Evolutionary conservation across 2,113 vertebrate genomes (phyloP).

Genomic region (Canis aureus): DNA sequence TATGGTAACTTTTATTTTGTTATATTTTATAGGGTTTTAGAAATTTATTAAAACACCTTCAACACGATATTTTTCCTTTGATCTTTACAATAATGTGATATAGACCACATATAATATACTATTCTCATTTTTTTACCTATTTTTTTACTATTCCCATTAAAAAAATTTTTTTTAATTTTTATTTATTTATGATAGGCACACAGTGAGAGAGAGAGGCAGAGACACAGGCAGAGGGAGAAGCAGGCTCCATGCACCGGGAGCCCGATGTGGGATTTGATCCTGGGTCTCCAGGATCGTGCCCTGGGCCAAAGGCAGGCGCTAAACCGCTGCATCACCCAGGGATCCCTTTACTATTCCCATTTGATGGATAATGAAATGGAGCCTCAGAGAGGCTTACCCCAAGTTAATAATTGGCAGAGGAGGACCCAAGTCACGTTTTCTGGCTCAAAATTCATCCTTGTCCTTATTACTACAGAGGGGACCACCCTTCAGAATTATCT

Average conservation of each 20-base stretch:
- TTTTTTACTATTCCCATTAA: background rate
- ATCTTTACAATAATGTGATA: background rate
- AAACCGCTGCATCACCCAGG: too few species aligned
- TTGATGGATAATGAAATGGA: background rate
- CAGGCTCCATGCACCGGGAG: too few species aligned
- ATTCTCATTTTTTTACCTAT: background rate
- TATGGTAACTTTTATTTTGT: constrained; percentile 29
- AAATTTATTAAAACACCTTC: background rate
- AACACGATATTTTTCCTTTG: constrained; percentile 6
- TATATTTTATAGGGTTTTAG: background rate
- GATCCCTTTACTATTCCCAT: background rate
- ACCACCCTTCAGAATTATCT: background rate
- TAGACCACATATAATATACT: background rate
- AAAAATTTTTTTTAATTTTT: background rate
- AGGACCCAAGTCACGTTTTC: background rate
- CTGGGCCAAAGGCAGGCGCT: too few species aligned
- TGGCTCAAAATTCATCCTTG: background rate
- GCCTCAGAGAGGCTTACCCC: background rate
- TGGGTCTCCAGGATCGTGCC: too few species aligned
- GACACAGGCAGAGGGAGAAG: too few species aligned
- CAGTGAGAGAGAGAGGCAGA: too few species aligned
- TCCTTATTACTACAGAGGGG: background rate
- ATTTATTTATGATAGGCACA: too few species aligned
- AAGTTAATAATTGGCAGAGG: background rate
- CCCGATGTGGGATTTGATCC: too few species aligned